Conservation (phyloP, 2,888 invertebrate species). For the Amiota communis region DNA sequence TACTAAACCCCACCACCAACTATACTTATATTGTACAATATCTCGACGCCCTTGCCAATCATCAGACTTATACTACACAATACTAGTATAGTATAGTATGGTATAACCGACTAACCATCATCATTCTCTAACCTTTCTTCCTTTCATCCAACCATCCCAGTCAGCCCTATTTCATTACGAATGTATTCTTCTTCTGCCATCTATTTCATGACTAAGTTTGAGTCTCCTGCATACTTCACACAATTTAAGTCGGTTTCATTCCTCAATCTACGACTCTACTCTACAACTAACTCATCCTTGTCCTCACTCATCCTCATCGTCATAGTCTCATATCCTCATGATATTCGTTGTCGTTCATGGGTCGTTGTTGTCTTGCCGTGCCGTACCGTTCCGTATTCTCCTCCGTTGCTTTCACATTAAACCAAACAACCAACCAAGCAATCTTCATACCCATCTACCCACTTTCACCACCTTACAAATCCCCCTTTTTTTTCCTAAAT, state of each 20-base stretch:
- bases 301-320: background rate
- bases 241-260: conserved; percentile 4
- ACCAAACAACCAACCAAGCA: background rate
- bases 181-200: background rate
- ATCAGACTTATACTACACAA: background rate
- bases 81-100: no score
- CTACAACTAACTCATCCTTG: background rate
- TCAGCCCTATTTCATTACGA: conserved; percentile 4
- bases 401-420: conserved; percentile 11
- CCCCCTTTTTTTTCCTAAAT: background rate
- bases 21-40: conserved; percentile 31
- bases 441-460: background rate
- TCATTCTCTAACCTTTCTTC: background rate
- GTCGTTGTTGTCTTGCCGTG: background rate
- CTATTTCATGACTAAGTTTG: background rate
- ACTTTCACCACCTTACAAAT: conserved; percentile 6
- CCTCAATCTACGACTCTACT: no score
- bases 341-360: no score
- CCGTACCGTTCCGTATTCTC: background rate
- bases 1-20: conserved; percentile 39
- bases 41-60: conserved; percentile 40
- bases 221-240: conserved; percentile 17
- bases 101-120: background rate
- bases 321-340: no score
- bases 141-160: background rate